Conservation (phyloP, 2,888 invertebrate species). For the Amaurobius ferox region DNA sequence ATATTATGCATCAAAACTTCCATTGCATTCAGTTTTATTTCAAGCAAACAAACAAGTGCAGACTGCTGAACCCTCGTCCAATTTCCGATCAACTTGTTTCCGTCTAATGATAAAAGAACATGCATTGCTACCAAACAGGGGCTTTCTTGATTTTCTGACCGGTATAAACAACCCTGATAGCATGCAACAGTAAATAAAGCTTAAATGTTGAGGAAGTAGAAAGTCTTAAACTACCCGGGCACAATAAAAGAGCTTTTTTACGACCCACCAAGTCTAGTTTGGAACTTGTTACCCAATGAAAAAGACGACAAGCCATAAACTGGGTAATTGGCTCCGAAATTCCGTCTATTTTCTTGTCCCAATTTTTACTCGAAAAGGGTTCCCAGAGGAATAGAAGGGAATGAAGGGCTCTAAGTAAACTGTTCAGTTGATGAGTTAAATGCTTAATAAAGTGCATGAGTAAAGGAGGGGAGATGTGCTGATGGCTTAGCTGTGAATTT, state of each 20-base stretch:
- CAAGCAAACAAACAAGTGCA: not conserved
- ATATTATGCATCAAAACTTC: not conserved
- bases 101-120: slow-evolving; percentile 31
- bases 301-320: slow-evolving; percentile 61
- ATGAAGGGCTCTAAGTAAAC: not conserved
- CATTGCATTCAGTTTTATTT: not conserved
- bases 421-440: not conserved
- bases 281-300: slow-evolving; percentile 64
- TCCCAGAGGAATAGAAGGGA: slow-evolving; percentile 6
- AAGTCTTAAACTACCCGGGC: slow-evolving; percentile 34
- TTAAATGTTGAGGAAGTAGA: slow-evolving; percentile 54
- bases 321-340: slow-evolving; percentile 63
- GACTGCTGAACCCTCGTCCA: not conserved
- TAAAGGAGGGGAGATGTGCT: not conserved
- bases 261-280: slow-evolving; percentile 21
- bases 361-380: slow-evolving; percentile 25
- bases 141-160: slow-evolving; percentile 3
- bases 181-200: slow-evolving; percentile 61
- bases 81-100: slow-evolving; percentile 31
- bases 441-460: not conserved
- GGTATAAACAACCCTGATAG: slow-evolving; percentile 38
- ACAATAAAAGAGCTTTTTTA: slow-evolving; percentile 59
- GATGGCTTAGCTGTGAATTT: not conserved
- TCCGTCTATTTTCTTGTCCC: slow-evolving; percentile 36
- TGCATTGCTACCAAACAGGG: slow-evolving; percentile 19